phyloP scores from a whole-genome alignment of 2,888 invertebrate species.

The Lamproptera curius region DNA sequence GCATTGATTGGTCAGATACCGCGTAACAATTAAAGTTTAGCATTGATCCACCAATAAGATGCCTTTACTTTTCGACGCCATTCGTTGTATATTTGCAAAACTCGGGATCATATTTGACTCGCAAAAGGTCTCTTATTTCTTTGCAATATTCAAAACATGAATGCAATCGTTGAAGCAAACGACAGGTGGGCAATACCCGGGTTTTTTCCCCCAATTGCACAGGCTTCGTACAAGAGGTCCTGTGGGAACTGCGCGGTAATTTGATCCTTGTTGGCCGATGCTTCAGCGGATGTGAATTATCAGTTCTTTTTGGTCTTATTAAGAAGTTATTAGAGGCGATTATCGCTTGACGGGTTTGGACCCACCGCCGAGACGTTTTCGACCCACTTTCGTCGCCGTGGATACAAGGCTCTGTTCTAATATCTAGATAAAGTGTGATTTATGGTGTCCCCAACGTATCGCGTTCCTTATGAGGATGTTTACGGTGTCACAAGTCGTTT shows the following conservation, averaged over 20 bases:
- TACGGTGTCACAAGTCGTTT: background rate
- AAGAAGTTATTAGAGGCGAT: slow-evolving; percentile 2
- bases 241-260: slow-evolving; percentile 17
- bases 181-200: slow-evolving; percentile 15
- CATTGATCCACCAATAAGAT: too few species aligned
- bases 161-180: background rate
- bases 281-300: slow-evolving; percentile 8
- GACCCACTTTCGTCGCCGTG: slow-evolving; percentile 19
- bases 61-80: too few species aligned
- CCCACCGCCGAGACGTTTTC: slow-evolving; percentile 18
- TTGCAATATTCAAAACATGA: too few species aligned
- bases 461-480: background rate
- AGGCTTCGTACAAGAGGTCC: slow-evolving; percentile 7
- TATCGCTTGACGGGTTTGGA: slow-evolving; percentile 3
- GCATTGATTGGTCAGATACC: too few species aligned
- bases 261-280: slow-evolving; percentile 9
- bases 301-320: background rate
- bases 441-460: slow-evolving; percentile 10
- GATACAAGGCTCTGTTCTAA: slow-evolving; percentile 18
- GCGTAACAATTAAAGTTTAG: too few species aligned
- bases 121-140: too few species aligned
- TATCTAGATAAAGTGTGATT: slow-evolving; percentile 20
- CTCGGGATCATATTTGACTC: too few species aligned
- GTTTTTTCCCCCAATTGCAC: slow-evolving; percentile 11
- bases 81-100: too few species aligned